Base-by-base conservation (phyloP, 1,140 invertebrate species). In the Stenopsyche tienmushanensis region DNA sequence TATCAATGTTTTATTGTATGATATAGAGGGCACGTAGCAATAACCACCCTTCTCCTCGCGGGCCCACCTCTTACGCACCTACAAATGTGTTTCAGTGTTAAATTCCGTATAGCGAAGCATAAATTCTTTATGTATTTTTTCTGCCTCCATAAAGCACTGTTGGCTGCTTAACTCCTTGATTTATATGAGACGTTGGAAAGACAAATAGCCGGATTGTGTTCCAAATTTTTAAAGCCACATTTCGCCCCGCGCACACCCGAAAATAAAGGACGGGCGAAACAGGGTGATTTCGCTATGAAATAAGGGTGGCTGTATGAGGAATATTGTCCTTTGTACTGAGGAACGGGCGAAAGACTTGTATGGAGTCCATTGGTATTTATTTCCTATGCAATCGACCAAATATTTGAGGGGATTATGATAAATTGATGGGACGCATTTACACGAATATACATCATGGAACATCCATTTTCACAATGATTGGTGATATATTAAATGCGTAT, bases 191-290 rank as follows among this genome's bases (percentile, higher is more conserved):
- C 79, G 78, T 80, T 80, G 73, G 77, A 76, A 80, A 81, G 80
- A 81, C 80, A 81, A 81, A 81, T 81, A 81, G 80, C 77, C 72
- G 80, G 80, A 81, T 81, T 81, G 80, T 80, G 80, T 81, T 81
- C 78, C 80, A 81, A 81, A 81, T 81, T 81, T 81, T 81, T 81
- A 81, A 81, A 79, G 80, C 78, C 80, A 80, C 80, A 80, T 81
- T 81, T 81, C 78, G 78, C 77, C 79, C 77, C 75, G 76, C 77
- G 74, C 74, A 71, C 72, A 59, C 67, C 60, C 65, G 29, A 60
- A 60, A 60, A 60, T 60, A 60, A 60, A 60, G 57, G 42, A 60
- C 42, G 57, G 57, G 57, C 17, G 42, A 47, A 26, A 41, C 53
- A 25, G 57, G 57, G 41, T 29, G 57, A 29, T 58, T 53, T 57